Evolutionary conservation across 2,888 invertebrate genomes (phyloP).

Genomic region (Leistus spinibarbis): DNA sequence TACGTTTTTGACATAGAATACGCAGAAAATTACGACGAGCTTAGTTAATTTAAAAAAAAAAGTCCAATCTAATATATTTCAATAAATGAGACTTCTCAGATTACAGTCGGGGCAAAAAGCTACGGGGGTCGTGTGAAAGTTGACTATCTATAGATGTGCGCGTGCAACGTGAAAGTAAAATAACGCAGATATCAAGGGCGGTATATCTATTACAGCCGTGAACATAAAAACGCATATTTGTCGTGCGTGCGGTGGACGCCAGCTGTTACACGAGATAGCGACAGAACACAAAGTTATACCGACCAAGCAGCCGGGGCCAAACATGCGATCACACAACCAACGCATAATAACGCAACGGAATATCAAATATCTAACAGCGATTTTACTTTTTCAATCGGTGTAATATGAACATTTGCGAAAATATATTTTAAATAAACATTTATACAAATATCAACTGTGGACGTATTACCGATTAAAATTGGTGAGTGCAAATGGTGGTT

Average conservation of each 20-base stretch:
- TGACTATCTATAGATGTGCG: conserved; percentile 24
- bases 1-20: too few species aligned
- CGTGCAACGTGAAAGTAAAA: conserved; percentile 26
- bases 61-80: not conserved
- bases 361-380: not conserved
- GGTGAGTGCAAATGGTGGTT: too few species aligned
- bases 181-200: conserved; percentile 37
- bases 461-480: too few species aligned
- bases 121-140: conserved; percentile 13
- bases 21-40: too few species aligned
- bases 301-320: not conserved
- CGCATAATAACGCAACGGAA: not conserved
- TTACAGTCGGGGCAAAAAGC: conserved; percentile 28
- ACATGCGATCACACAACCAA: not conserved
- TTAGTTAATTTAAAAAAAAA: too few species aligned
- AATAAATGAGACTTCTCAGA: conserved; percentile 34
- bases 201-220: conserved; percentile 35
- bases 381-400: not conserved
- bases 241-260: conserved; percentile 34
- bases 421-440: too few species aligned
- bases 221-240: conserved; percentile 39
- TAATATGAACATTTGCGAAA: not conserved
- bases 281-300: not conserved
- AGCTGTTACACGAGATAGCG: conserved; percentile 16
- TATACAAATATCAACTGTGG: too few species aligned